Conservation (phyloP, 2,113 vertebrate species). For the Cairina moschata region DNA sequence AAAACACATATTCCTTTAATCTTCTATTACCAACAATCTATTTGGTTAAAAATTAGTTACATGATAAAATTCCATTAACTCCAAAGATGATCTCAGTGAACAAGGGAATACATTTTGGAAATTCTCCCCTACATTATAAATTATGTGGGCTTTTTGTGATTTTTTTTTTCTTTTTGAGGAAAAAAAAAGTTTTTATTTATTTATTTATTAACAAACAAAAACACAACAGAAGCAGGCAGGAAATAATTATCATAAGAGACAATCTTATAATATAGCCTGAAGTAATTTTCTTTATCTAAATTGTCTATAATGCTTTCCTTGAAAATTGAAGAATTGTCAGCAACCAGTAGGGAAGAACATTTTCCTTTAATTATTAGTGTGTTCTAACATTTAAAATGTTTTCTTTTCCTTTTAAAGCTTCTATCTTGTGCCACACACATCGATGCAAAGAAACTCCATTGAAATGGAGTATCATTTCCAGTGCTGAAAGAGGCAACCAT, state of each 20-base stretch:
- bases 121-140: conserved; percentile 26
- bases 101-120: conserved; percentile 37
- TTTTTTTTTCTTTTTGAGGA: background rate
- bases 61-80: conserved; percentile 48
- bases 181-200: background rate
- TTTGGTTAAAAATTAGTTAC: conserved; percentile 55
- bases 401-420: background rate
- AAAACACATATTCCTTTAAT: conserved; percentile 72
- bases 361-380: background rate
- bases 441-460: background rate
- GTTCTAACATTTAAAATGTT: conserved; percentile 15
- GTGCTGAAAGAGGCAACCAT: background rate
- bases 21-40: conserved; percentile 70
- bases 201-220: conserved; percentile 18
- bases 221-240: conserved; percentile 4
- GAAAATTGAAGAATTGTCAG: conserved; percentile 20
- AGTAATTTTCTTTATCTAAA: conserved; percentile 27
- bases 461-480: background rate
- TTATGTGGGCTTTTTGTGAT: background rate
- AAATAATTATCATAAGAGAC: conserved; percentile 54
- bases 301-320: background rate
- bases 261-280: conserved; percentile 43
- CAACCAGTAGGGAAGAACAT: background rate
- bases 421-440: background rate
- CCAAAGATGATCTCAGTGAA: conserved; percentile 44